phyloP scores from a whole-genome alignment of 2,797 vertebrate species.

The Varecia variegata region DNA sequence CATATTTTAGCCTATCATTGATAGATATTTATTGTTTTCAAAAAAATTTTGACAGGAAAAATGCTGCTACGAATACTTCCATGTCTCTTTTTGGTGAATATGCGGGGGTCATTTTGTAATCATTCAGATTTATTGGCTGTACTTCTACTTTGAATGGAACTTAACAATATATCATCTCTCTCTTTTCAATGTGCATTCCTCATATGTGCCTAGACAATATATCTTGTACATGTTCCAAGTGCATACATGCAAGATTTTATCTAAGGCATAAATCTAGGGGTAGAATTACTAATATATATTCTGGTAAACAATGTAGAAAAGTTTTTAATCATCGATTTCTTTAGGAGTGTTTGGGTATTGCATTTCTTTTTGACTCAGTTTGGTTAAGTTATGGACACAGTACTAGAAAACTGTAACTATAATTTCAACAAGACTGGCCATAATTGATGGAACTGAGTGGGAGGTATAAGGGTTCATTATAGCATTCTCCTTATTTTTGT shows the following conservation, averaged over 20 bases:
- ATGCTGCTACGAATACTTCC: not conserved
- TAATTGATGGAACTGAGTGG: not conserved
- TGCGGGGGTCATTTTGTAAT: not conserved
- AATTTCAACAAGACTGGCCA: not conserved
- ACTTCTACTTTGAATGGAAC: not conserved
- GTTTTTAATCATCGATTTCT: not conserved
- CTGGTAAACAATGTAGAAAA: not conserved
- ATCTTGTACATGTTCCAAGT: not conserved
- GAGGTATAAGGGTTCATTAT: not conserved
- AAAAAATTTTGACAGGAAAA: not conserved
- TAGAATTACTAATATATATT: not conserved
- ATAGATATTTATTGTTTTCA: not conserved
- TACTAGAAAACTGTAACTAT: not conserved
- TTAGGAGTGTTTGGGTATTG: not conserved
- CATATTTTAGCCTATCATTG: not conserved
- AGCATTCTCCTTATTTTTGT: not conserved
- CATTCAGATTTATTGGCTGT: not conserved
- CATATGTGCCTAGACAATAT: not conserved
- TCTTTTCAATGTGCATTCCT: not conserved
- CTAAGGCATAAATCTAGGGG: not conserved
- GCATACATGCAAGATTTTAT: not conserved
- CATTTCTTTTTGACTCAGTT: not conserved
- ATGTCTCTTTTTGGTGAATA: not conserved
- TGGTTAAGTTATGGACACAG: not conserved
- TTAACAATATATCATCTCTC: not conserved